Conservation (phyloP, 53 echinoderm and acorn worm species). For the Antedon mediterranea region DNA sequence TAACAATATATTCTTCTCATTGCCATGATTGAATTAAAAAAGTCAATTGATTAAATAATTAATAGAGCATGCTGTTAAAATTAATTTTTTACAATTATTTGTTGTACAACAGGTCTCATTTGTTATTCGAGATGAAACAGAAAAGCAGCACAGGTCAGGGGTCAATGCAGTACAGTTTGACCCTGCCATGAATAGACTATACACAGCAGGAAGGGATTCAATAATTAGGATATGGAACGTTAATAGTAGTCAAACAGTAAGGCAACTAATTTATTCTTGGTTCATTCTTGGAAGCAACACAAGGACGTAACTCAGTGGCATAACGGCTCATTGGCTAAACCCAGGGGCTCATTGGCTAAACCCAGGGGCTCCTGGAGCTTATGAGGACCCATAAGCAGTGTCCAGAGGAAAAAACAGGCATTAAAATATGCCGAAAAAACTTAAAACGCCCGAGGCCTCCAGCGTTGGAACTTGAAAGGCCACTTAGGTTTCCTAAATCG, state of each 20-base stretch:
- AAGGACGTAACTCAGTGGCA: too few relatives aligned
- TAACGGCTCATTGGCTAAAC: too few relatives aligned
- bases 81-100: not conserved
- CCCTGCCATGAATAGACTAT: conserved; percentile 60
- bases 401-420: too few relatives aligned
- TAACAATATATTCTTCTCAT: too few relatives aligned
- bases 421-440: not conserved
- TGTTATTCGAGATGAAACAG: conserved; percentile 89
- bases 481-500: too few relatives aligned
- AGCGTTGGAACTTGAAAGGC: too few relatives aligned
- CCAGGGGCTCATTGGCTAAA: too few relatives aligned
- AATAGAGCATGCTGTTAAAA: not conserved
- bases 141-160: conserved; percentile 83
- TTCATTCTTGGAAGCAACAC: too few relatives aligned
- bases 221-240: conserved; percentile 99
- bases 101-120: conserved; percentile 55
- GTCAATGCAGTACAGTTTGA: conserved; percentile 97
- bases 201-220: conserved; percentile 86
- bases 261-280: not conserved
- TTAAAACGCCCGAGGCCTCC: not conserved
- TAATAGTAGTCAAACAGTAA: conserved; percentile 37
- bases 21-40: not conserved
- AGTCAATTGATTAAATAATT: not conserved
- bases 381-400: too few relatives aligned
- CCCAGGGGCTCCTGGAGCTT: not conserved